Evolutionary conservation across 2,888 invertebrate genomes (phyloP).

Genomic region (Nasonia oneida): DNA sequence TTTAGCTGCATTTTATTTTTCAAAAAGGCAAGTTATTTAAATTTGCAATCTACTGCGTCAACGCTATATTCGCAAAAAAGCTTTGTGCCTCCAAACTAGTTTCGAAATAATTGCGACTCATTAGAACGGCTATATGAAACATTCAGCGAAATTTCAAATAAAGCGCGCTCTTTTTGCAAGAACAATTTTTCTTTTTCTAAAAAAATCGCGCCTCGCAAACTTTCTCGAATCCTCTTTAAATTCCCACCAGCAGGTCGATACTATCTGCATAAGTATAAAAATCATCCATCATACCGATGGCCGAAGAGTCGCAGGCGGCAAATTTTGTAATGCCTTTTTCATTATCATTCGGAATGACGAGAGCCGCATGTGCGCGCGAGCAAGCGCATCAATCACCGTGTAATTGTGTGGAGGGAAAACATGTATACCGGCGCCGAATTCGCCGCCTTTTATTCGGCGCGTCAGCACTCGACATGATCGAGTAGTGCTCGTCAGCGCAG

Average conservation of each 20-base stretch:
- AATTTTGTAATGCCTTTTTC: constrained; percentile 5
- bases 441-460: constrained; percentile 43
- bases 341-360: constrained; percentile 16
- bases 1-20: neutral
- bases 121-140: neutral
- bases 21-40: neutral
- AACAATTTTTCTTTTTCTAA: neutral
- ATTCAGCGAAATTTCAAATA: neutral
- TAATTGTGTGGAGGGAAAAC: constrained; percentile 20
- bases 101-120: too few species aligned
- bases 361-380: neutral
- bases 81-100: too few species aligned
- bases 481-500: constrained; percentile 50
- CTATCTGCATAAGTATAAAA: neutral
- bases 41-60: neutral
- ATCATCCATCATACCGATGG: constrained; percentile 30
- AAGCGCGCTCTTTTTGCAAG: neutral
- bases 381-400: neutral
- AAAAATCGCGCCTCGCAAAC: neutral
- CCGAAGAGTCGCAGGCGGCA: neutral
- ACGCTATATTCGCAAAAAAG: neutral
- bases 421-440: constrained; percentile 22
- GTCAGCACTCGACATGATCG: constrained; percentile 59
- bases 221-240: neutral
- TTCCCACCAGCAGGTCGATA: neutral